Evolutionary conservation across 2,113 vertebrate species (phyloP), one percentile per base, ranked within the genome.

Genomic region (Terrapene triunguis): DNA sequence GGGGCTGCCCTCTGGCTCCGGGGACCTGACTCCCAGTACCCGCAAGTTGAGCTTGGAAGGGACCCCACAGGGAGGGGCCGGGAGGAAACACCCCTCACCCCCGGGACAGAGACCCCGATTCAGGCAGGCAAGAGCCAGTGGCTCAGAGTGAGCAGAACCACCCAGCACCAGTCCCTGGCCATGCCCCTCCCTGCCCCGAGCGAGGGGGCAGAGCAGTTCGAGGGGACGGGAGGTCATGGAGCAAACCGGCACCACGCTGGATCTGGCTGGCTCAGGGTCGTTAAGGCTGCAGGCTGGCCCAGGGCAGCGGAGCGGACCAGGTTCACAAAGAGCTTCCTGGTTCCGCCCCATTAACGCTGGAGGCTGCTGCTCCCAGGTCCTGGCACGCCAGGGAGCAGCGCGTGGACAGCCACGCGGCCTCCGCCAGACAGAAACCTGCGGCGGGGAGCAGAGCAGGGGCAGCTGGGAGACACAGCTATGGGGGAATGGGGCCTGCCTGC

Each of bases 261-360:
- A 47, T 25, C 74, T 25, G 25, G 42, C 74, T 3, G 12, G 74
- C 74, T 78, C 42, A 7, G 22, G 42, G 22, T 27, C 22, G 11
- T 44, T 27, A 13, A 44, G 42, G 38, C 21, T 24, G 19, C 3
- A 1, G 44, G 86, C 48, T 0, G 0, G 19, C 90, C 24, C 5
- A 5, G 38, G 42, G 59, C 59, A 51, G 87, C 50, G 4, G 0
- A 2, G 0, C 50, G 29, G 93, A 93, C 14, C 62, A 48, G 76
- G 76, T 29, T 17, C 51, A 51, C 0, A 0, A 50, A 82, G 88
- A 2, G 3, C 54, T 65, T 29, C 80, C 0, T 80, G 42, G 83
- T 97, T 97, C 97, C 93, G 92, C 78, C 79, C 91, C 92, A 96
- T 96, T 95, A 97, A 94, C 0, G 0, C 0, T 0, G 65, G 65